These are phyloP conservation scores for Brachypteracias leptosomus DNA, from an alignment of 2,113 vertebrate genomes.

Conservation along the genomic window DNA sequence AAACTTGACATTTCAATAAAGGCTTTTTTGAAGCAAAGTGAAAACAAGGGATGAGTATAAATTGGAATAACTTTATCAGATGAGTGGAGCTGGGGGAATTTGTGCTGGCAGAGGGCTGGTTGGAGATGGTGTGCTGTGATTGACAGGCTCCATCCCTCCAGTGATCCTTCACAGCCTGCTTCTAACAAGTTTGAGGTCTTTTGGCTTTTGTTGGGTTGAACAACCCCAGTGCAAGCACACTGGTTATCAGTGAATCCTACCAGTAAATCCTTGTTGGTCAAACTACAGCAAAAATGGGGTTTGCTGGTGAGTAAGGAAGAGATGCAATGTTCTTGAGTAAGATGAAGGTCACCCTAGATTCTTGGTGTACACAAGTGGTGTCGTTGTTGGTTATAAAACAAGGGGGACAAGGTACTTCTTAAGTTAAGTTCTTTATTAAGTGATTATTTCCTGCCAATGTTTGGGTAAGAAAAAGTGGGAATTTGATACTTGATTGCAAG, in stretches of 20 bases:
- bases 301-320: not conserved
- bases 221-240: accelerated
- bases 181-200: not conserved
- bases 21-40: not conserved
- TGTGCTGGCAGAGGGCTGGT: accelerated
- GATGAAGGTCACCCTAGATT: not conserved
- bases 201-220: not conserved
- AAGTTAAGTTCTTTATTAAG: not conserved
- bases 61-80: not conserved
- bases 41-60: not conserved
- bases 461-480: not conserved
- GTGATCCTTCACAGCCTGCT: not conserved
- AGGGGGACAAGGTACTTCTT: not conserved
- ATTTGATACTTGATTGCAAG: not conserved
- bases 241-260: not conserved
- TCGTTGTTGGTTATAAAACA: not conserved
- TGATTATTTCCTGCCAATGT: not conserved
- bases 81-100: not conserved
- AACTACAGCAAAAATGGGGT: not conserved
- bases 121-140: not conserved
- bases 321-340: accelerated
- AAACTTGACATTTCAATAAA: not conserved
- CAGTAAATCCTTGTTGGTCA: not conserved
- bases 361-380: accelerated
- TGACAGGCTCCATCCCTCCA: not conserved